phyloP scores from a whole-genome alignment of 2,888 invertebrate species.

The Dorcus parallelipipedus region DNA sequence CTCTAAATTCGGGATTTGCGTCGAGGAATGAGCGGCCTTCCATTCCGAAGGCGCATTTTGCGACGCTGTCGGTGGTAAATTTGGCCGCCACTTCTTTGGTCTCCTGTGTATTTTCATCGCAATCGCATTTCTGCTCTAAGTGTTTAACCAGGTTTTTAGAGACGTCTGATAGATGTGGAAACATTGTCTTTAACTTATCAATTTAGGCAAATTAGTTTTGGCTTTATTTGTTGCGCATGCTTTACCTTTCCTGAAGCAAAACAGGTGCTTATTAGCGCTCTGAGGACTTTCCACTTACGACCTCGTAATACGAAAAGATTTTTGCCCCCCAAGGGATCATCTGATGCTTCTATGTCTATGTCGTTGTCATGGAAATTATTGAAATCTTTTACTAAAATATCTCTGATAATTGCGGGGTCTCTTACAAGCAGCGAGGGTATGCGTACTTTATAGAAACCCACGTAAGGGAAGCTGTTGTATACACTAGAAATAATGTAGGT shows the following conservation, averaged over 20 bases:
- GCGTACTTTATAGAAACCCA: conserved; percentile 40
- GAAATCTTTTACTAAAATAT: conserved; percentile 41
- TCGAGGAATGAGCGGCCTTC: conserved; percentile 43
- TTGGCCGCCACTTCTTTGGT: conserved; percentile 45
- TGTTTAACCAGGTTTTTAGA: conserved; percentile 46
- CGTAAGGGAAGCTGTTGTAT: conserved; percentile 32
- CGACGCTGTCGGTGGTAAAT: conserved; percentile 48
- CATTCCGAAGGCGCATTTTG: conserved; percentile 48
- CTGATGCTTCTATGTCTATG: conserved; percentile 40
- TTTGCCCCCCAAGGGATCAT: conserved; percentile 49
- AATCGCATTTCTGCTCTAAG: conserved; percentile 32
- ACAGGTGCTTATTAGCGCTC: conserved; percentile 51
- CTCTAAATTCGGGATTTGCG: conserved; percentile 30
- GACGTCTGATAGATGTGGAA: conserved; percentile 49
- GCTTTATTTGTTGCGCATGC: too few species aligned
- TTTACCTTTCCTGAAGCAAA: conserved; percentile 51
- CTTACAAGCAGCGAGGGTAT: conserved; percentile 38
- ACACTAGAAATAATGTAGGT: conserved; percentile 8
- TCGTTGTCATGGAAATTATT: conserved; percentile 44
- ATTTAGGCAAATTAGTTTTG: not conserved
- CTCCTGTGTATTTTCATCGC: conserved; percentile 42
- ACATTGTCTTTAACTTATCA: conserved; percentile 49
- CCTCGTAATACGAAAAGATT: conserved; percentile 52
- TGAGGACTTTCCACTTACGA: conserved; percentile 50
- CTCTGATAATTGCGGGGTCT: conserved; percentile 41